Conservation (phyloP, 1,140 invertebrate species). For the Lanistes nyassanus region DNA sequence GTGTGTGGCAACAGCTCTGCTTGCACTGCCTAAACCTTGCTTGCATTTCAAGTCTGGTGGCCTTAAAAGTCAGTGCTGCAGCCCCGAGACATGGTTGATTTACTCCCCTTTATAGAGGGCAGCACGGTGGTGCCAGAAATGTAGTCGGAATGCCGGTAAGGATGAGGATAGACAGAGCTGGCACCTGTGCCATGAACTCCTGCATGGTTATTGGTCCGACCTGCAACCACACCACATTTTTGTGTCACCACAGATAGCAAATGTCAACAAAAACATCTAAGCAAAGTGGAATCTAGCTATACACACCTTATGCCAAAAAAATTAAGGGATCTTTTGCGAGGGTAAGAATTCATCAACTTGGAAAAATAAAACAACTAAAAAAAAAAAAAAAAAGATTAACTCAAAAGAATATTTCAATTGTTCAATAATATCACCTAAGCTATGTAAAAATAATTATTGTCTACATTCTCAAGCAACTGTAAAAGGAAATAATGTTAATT, state of each 20-base stretch:
- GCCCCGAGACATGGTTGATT: conserved; percentile 22
- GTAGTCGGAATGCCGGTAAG: conserved; percentile 24
- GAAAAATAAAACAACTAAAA: not conserved
- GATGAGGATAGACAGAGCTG: conserved; percentile 18
- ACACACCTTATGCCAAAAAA: not conserved
- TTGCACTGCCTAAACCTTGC: too few species aligned
- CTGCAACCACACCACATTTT: not conserved
- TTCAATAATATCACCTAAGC: too few species aligned
- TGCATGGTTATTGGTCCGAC: conserved; percentile 19
- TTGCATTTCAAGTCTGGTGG: not conserved
- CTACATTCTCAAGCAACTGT: too few species aligned
- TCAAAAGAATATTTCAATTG: too few species aligned
- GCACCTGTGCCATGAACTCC: conserved; percentile 10
- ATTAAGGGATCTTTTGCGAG: too few species aligned
- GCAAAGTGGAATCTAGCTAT: not conserved
- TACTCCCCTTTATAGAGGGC: conserved; percentile 20
- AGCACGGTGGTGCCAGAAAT: conserved; percentile 25
- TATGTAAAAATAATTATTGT: too few species aligned
- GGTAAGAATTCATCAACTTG: too few species aligned
- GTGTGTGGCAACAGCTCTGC: too few species aligned
- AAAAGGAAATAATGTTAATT: too few species aligned
- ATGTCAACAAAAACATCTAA: not conserved
- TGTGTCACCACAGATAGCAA: not conserved
- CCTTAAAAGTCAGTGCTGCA: conserved; percentile 21
- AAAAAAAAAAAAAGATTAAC: conserved; percentile 7